Evolutionary conservation across 2,797 vertebrate species (phyloP), one percentile per base, ranked within the genome.

Genomic region (Picus viridis): DNA sequence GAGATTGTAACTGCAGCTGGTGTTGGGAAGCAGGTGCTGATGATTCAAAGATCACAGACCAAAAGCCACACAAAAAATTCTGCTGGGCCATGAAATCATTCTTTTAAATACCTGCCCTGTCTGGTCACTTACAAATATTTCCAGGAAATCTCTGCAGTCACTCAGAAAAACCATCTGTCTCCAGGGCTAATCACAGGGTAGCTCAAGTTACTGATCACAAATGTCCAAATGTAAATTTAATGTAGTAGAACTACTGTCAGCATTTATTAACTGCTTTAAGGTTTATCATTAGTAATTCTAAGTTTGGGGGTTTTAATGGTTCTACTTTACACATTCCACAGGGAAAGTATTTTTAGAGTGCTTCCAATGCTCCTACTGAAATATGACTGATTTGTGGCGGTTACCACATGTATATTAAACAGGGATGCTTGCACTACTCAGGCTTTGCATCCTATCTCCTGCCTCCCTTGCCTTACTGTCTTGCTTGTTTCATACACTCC

Each of bases 201-300:
- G n/a, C 70, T 71, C 41, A 67, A 86, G 83, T 90, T 86, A 86
- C 85, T 64, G 73, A 95, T 76, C 92, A 92, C 84, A 83, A 79
- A 74, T 1, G 6, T 76, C 64, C 83, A 90, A 78, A 84, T 43
- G 27, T 54, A 68, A 74, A 78, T 80, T 86, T 51, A 72, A 84
- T 39, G 41, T 29, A 84, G 49, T 1, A 36, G 43, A 84, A 86
- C 34, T 70, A 45, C 12, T 76, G 39, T 61, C 74, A 79, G 43
- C 34, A 88, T 89, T 94, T 71, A 91, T 86, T 94, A 94, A 90
- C 81, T 88, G 82, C 64, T 51, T 84, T 58, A 80, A 83, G 27
- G 62, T 74, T 95, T 84, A 70, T 76, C 65, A 85, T 62, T 71
- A 93, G 36, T 63, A 83, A 90, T 71, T 89, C 90, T 62, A 89